Percentiles rank a stretch among this genome's conserved stretches.
Evolutionary conservation across 2,888 invertebrate species (phyloP).

Genomic region (Caprella mutica): DNA sequence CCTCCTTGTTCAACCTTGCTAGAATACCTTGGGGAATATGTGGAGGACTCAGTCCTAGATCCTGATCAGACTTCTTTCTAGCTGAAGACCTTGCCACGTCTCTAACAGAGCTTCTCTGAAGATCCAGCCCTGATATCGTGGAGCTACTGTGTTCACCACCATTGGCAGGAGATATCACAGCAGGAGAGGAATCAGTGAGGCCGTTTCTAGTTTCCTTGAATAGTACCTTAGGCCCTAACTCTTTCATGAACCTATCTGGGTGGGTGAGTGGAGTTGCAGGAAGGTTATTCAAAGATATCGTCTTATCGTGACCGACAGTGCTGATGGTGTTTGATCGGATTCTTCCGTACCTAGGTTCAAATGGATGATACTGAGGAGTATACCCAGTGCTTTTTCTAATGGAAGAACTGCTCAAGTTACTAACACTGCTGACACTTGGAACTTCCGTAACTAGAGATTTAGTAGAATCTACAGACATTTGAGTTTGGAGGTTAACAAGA

Average conservation of each 20-base stretch:
- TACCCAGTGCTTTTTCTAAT: not conserved
- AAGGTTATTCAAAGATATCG: conserved; percentile 10
- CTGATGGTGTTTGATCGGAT: conserved; percentile 1
- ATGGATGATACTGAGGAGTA: conserved; percentile 4
- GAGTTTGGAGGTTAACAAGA: not conserved
- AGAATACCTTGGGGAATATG: not conserved
- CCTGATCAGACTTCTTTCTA: conserved; percentile 19
- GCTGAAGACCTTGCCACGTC: conserved; percentile 23
- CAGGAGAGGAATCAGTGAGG: not conserved
- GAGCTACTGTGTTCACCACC: not conserved
- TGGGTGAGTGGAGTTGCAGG: conserved; percentile 32
- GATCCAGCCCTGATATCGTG: conserved; percentile 10
- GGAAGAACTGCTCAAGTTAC: not conserved
- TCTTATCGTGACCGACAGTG: not conserved
- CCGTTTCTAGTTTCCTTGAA: conserved; percentile 7
- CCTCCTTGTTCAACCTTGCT: conserved; percentile 5
- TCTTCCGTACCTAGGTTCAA: not conserved
- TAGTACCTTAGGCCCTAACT: not conserved
- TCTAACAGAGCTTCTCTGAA: conserved; percentile 19
- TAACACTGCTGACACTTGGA: not conserved
- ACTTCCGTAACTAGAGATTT: too few relatives aligned
- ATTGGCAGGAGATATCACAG: not conserved
- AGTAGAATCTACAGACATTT: not conserved
- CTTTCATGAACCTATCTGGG: conserved; percentile 21
- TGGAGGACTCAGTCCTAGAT: conserved; percentile 22